A percentile compares a stretch with the other conserved stretches of the same genome.
Evolutionary conservation across 2,797 vertebrate genomes (phyloP).

Genomic region (Falco peregrinus): DNA sequence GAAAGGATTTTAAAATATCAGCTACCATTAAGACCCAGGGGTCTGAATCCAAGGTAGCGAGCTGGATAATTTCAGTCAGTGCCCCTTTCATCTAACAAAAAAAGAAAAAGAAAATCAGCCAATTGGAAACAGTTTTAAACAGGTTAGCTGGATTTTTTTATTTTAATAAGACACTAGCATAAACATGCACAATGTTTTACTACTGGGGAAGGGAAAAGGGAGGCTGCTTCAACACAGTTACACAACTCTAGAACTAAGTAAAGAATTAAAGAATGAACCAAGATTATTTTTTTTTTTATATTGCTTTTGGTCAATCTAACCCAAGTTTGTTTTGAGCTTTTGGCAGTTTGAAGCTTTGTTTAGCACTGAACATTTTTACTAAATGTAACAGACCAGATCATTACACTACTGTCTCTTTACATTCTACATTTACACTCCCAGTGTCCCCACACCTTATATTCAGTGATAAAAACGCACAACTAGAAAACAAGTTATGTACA

Average conservation of each 20-base stretch:
- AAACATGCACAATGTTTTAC: slow-evolving; percentile 43
- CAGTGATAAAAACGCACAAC: not conserved
- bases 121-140: slow-evolving; percentile 53
- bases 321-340: not conserved
- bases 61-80: slow-evolving; percentile 94
- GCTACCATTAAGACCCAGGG: slow-evolving; percentile 99
- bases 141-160: not conserved
- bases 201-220: slow-evolving; percentile 11
- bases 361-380: not conserved
- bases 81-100: slow-evolving; percentile 93
- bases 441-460: not conserved
- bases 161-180: slow-evolving; percentile 3
- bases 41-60: slow-evolving; percentile 95
- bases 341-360: not conserved
- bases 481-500: not conserved
- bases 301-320: not conserved
- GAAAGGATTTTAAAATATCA: slow-evolving; percentile 97
- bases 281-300: not conserved
- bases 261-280: slow-evolving; percentile 16
- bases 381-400: not conserved
- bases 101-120: slow-evolving; percentile 62
- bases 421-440: not conserved
- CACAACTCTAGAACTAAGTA: not conserved
- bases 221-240: slow-evolving; percentile 12
- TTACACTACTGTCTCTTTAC: not conserved